Evolutionary conservation across 2,113 vertebrate species (phyloP), one percentile per base, ranked within the genome.

Genomic region (Dendropsophus ebraccatus): DNA sequence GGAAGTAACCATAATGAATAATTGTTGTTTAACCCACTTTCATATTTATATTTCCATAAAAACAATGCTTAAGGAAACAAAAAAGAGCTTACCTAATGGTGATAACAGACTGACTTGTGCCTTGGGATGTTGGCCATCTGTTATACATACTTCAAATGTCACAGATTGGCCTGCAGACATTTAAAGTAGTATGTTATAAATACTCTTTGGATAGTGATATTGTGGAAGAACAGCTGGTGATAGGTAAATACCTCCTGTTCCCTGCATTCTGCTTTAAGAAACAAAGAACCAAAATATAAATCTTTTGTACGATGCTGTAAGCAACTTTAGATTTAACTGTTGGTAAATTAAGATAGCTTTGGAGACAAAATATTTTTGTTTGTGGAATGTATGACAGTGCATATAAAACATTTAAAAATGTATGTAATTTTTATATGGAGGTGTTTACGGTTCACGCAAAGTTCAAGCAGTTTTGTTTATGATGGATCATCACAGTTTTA

Each of bases 181-280:
- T 87, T 87, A 81, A 73, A 81, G 78, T 81, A 87, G 67, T 87
- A 81, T 74, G 77, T 87, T 87, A 81, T 87, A 87, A 87, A 87
- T 87, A 87, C 78, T 81, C 78, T 87, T 87, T 87, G 77, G 85
- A 81, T 86, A 87, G 77, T 87, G 78, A 87, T 81, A 87, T 81
- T 81, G 35, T 47, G 67, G 78, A 87, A 50, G 77, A 87, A 87
- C 85, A 87, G 85, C 85, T 87, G 85, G 65, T 73, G 85, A 87
- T 81, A 87, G 85, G 85, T 74, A 81, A 87, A 86, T 73, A 77
- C 77, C 84, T 81, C 67, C 78, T 86, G 85, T 81, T 86, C 45
- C 25, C 56, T 81, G 67, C 69, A 72, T 37, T 45, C 65, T 62
- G 32, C 49, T 81, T 87, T 87, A 73, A 74, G 37, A 62, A 50